A percentile compares a stretch with the other conserved stretches of the same genome.
Conservation (phyloP, 1,140 invertebrate species). For the Leptonema lineaticorne region DNA sequence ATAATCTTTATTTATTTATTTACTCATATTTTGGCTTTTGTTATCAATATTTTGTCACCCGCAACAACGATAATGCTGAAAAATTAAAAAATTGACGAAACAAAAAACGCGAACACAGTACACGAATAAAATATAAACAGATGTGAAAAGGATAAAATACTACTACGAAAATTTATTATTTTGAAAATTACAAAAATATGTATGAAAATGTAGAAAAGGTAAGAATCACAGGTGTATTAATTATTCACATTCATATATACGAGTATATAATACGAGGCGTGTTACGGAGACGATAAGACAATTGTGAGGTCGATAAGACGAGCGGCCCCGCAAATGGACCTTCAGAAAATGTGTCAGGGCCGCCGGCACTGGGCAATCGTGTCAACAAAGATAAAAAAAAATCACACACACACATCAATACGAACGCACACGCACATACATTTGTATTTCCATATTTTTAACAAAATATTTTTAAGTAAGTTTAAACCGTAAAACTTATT, state of each 20-base stretch:
- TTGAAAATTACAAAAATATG: no score
- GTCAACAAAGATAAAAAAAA: conserved; percentile 40
- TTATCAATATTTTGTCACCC: no score
- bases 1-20: no score
- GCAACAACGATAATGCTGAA: not conserved
- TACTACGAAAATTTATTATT: no score
- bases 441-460: no score
- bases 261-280: not conserved
- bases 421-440: not conserved
- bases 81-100: not conserved
- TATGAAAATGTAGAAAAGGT: no score
- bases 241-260: not conserved
- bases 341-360: conserved; percentile 42
- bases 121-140: not conserved
- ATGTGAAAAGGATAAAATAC: conserved; percentile 11
- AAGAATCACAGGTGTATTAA: no score
- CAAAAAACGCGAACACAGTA: not conserved
- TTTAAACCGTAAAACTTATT: no score
- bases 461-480: no score
- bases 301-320: conserved; percentile 39
- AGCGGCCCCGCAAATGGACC: conserved; percentile 33
- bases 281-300: conserved; percentile 35
- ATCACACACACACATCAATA: conserved; percentile 11
- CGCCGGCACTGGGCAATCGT: conserved; percentile 35
- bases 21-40: no score